A percentile compares a stretch with the other conserved stretches of the same genome.
Evolutionary conservation across 2,888 invertebrate species (phyloP).

Genomic region (Chloroclysta siterata): DNA sequence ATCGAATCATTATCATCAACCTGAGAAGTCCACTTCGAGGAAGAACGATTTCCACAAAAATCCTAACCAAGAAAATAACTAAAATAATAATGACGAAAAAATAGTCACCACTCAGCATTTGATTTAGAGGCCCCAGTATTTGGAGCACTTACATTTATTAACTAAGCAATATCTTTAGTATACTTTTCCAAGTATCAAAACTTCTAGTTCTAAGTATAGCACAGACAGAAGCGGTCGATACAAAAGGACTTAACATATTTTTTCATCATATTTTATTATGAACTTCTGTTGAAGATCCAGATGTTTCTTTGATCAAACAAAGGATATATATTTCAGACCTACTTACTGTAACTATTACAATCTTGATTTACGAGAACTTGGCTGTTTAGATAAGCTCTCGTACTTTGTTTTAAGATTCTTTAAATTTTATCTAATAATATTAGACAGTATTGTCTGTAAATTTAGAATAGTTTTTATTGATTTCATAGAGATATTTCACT

Average conservation of each 20-base stretch:
- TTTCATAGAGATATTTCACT: constrained; percentile 9
- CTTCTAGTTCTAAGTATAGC: constrained; percentile 46
- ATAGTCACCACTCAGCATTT: too few species aligned
- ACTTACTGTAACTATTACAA: constrained; percentile 76
- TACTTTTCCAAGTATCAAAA: constrained; percentile 67
- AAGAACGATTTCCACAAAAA: too few species aligned
- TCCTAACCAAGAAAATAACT: too few species aligned
- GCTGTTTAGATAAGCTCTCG: constrained; percentile 63
- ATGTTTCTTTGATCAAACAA: constrained; percentile 83
- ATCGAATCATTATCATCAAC: too few species aligned
- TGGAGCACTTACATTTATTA: too few species aligned
- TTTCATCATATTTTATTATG: constrained; percentile 84
- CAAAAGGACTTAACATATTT: constrained; percentile 84
- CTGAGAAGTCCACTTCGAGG: too few species aligned
- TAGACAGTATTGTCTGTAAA: constrained; percentile 46
- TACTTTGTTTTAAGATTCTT: constrained; percentile 61
- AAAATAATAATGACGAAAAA: too few species aligned
- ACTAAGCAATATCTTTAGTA: too few species aligned
- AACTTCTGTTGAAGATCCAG: constrained; percentile 84
- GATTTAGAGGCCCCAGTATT: too few species aligned
- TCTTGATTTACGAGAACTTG: constrained; percentile 73
- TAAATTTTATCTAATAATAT: constrained; percentile 49
- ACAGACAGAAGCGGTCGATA: constrained; percentile 77
- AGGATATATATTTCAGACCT: constrained; percentile 79
- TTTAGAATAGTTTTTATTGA: constrained; percentile 20